Evolutionary conservation across 2,113 vertebrate genomes (phyloP).

Genomic region (Bubo blakistoni): DNA sequence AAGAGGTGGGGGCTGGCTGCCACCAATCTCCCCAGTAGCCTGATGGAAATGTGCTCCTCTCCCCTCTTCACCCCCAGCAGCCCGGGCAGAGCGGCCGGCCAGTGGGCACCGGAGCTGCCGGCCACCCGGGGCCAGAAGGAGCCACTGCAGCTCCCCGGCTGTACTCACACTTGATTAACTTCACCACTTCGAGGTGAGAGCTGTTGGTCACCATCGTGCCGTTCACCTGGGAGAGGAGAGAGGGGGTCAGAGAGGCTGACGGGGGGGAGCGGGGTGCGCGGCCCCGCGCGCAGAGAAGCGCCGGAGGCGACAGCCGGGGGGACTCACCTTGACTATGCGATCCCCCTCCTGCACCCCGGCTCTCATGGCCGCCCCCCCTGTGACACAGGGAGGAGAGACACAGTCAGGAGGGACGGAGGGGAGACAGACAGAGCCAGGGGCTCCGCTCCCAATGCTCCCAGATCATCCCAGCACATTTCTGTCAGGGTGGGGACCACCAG

Average conservation of each 20-base stretch:
- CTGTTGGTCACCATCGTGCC: slow-evolving; percentile 90
- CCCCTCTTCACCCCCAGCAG: not conserved
- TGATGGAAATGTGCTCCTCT: not conserved
- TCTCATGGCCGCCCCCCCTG: slow-evolving; percentile 92
- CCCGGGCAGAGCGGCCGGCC: not conserved
- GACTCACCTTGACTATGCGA: slow-evolving; percentile 89
- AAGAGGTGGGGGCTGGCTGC: not conserved
- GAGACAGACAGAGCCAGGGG: not conserved
- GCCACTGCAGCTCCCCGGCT: not conserved
- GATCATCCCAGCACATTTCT: not conserved
- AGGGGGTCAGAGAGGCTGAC: not conserved
- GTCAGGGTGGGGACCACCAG: not conserved
- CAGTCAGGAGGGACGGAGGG: not conserved
- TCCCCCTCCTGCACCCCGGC: slow-evolving; percentile 95
- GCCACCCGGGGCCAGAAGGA: not conserved
- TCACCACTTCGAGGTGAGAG: slow-evolving; percentile 93
- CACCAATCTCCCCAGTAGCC: not conserved
- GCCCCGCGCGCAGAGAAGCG: rapidly evolving
- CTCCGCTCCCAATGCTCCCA: not conserved
- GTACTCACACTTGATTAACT: slow-evolving; percentile 93
- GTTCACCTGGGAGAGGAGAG: slow-evolving; percentile 79
- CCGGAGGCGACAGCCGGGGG: rapidly evolving
- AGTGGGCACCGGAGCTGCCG: rapidly evolving
- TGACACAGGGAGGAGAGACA: not conserved
- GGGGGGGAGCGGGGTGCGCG: rapidly evolving